Evolutionary conservation across 2,113 vertebrate species (phyloP).

Genomic region (Passer montanus): DNA sequence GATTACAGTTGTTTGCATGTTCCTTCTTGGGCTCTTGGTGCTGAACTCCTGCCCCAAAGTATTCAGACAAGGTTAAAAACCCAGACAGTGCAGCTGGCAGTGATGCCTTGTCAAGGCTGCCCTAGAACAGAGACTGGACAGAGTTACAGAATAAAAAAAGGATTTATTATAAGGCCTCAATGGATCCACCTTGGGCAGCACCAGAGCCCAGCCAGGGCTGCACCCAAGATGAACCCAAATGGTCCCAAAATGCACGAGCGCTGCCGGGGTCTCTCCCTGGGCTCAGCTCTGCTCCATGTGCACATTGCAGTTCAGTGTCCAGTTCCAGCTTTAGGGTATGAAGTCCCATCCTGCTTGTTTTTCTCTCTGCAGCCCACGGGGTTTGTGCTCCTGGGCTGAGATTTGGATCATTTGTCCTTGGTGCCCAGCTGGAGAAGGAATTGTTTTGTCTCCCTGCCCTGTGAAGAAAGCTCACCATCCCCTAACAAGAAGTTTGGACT

Average conservation of each 20-base stretch:
- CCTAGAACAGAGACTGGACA: neutral
- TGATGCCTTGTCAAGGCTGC: neutral
- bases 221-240: neutral
- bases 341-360: neutral
- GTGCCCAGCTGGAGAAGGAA: neutral
- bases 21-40: neutral
- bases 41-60: too few species aligned
- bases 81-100: accelerated
- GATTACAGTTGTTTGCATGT: accelerated
- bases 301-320: neutral
- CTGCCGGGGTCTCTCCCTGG: neutral
- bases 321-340: too few species aligned
- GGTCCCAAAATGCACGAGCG: neutral
- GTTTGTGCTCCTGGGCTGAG: neutral
- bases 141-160: neutral
- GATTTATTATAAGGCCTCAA: neutral
- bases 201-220: neutral
- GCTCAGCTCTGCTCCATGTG: neutral
- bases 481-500: accelerated
- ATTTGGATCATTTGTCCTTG: neutral
- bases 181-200: neutral
- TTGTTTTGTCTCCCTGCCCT: neutral
- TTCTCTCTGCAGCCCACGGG: neutral
- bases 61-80: neutral
- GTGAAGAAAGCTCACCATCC: neutral